A percentile compares a stretch with the other conserved stretches of the same genome.
phyloP scores from a whole-genome alignment of 2,113 vertebrate genomes.

The Poeciliopsis turrubarensis region DNA sequence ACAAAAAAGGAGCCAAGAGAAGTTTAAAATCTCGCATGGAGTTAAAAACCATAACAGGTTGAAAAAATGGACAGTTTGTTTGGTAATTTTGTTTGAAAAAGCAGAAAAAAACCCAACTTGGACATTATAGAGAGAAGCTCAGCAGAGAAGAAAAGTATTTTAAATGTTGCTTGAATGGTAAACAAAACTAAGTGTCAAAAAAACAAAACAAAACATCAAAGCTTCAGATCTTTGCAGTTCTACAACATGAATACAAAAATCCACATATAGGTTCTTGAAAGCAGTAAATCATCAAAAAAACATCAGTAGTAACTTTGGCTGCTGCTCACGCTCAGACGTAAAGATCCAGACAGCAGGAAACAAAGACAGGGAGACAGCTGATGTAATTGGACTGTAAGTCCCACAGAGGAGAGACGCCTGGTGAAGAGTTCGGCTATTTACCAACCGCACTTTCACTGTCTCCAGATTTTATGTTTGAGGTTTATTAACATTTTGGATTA shows the following conservation, averaged over 20 bases:
- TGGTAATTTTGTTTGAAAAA: slow-evolving; percentile 3
- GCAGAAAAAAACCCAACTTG: neutral
- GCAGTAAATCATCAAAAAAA: slow-evolving; percentile 48
- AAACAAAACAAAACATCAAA: slow-evolving; percentile 1
- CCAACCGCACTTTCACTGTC: neutral
- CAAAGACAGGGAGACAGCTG: slow-evolving; percentile 48
- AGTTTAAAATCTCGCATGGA: neutral
- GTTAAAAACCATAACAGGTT: neutral
- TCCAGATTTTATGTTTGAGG: too few species aligned
- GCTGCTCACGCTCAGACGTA: slow-evolving; percentile 32
- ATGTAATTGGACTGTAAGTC: slow-evolving; percentile 66
- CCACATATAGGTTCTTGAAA: slow-evolving; percentile 42
- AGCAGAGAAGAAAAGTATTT: slow-evolving; percentile 54
- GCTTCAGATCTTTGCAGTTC: slow-evolving; percentile 34
- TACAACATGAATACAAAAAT: slow-evolving; percentile 3
- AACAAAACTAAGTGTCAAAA: slow-evolving; percentile 61
- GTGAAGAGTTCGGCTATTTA: slow-evolving; percentile 19
- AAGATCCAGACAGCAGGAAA: slow-evolving; percentile 19
- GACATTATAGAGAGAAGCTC: slow-evolving; percentile 24
- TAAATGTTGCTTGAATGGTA: slow-evolving; percentile 18
- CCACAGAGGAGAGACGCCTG: slow-evolving; percentile 32
- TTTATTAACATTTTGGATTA: too few species aligned
- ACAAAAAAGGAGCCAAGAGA: neutral
- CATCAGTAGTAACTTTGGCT: slow-evolving; percentile 43
- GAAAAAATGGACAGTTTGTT: neutral